Evolutionary conservation across 53 echinoderm and acorn worm species (phyloP).

Genomic region (Hippasteria phrygiana): DNA sequence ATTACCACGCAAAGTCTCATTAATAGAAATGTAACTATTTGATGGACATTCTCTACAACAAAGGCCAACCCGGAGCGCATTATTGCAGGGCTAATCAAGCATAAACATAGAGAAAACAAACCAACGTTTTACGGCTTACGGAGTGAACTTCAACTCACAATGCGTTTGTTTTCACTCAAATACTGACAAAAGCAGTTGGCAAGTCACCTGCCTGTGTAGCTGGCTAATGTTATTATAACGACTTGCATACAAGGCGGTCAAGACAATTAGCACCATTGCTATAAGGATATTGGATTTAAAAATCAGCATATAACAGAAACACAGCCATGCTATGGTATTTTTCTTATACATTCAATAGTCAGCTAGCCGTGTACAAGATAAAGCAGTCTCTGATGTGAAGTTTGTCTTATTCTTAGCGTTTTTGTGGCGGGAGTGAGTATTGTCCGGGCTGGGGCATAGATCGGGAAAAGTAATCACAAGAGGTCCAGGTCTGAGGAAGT

Average conservation of each 20-base stretch:
- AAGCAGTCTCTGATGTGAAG: slow-evolving; percentile 2
- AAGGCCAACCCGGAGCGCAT: not conserved
- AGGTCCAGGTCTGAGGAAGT: not conserved
- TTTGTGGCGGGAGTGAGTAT: not conserved
- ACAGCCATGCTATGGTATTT: not conserved
- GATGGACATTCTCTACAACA: slow-evolving; percentile 45
- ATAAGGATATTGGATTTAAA: slow-evolving; percentile 38
- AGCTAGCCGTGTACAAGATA: slow-evolving; percentile 5
- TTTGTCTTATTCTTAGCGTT: not conserved
- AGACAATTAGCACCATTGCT: slow-evolving; percentile 11
- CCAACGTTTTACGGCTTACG: not conserved
- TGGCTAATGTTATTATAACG: slow-evolving; percentile 22
- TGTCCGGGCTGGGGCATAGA: not conserved
- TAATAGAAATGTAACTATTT: slow-evolving; percentile 47
- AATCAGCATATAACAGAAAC: not conserved
- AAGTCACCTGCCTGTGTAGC: slow-evolving; percentile 32
- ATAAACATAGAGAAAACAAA: slow-evolving; percentile 1
- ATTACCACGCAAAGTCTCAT: slow-evolving; percentile 8
- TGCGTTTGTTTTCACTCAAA: slow-evolving; percentile 14
- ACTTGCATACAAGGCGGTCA: slow-evolving; percentile 7
- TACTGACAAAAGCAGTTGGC: not conserved
- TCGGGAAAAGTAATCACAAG: slow-evolving; percentile 35
- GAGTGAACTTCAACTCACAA: not conserved
- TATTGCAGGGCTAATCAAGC: slow-evolving; percentile 29
- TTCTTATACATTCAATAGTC: slow-evolving; percentile 34